Conservation (phyloP, 2,113 vertebrate species). For the Myotis brandtii region DNA sequence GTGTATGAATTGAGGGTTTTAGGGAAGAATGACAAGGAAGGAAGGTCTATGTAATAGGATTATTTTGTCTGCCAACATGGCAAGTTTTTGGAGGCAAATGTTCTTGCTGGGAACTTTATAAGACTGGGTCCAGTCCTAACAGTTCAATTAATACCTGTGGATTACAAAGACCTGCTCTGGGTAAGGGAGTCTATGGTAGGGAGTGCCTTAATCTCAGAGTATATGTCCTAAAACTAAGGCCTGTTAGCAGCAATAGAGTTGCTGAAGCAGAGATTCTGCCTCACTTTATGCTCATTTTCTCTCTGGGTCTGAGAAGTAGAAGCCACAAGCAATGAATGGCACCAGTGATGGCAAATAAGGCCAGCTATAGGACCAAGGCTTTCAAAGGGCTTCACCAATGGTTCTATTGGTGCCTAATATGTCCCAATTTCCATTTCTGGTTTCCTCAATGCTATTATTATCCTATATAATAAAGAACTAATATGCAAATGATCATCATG, state of each 20-base stretch:
- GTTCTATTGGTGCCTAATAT: not conserved
- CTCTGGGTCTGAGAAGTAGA: not conserved
- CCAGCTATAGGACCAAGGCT: not conserved
- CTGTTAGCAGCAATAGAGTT: not conserved
- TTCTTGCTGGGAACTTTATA: not conserved
- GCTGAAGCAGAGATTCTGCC: not conserved
- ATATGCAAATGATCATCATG: too few species aligned
- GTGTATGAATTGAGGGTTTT: not conserved
- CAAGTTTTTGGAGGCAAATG: not conserved
- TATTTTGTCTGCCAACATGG: not conserved
- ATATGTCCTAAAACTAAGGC: not conserved
- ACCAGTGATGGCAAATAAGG: not conserved
- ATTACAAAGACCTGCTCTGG: not conserved
- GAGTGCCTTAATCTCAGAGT: not conserved
- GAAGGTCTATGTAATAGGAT: not conserved
- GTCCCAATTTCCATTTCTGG: not conserved
- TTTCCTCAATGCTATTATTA: not conserved
- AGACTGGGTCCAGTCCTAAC: not conserved
- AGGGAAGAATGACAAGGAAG: not conserved
- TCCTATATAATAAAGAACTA: too few species aligned
- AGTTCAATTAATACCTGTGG: not conserved
- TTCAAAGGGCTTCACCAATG: not conserved
- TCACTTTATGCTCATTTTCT: not conserved
- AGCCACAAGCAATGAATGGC: not conserved
- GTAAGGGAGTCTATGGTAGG: not conserved